Conservation (phyloP, 2,888 invertebrate species). For the Drosophila lacicola region DNA sequence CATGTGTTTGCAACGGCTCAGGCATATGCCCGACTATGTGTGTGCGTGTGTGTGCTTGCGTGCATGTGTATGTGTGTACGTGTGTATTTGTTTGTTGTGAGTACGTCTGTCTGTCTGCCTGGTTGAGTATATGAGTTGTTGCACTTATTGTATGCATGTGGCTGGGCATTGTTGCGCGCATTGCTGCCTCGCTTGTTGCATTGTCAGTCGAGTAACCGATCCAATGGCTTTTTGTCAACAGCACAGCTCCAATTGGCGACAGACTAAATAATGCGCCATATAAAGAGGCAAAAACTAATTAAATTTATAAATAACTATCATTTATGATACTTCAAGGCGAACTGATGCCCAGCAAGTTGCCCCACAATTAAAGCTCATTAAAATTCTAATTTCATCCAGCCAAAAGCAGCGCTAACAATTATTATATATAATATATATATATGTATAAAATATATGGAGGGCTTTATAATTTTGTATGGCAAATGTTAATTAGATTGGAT, state of each 20-base stretch:
- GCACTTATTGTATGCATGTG: conserved; percentile 35
- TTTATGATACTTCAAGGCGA: not conserved
- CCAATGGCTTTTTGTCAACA: conserved; percentile 52
- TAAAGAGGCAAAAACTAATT: not conserved
- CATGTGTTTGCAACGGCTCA: conserved; percentile 73
- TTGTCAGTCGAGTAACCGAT: conserved; percentile 66
- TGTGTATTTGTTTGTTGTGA: conserved; percentile 25
- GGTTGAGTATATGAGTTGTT: conserved; percentile 44
- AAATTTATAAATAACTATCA: not conserved
- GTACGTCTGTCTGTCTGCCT: conserved; percentile 14
- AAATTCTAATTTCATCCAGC: conserved; percentile 58
- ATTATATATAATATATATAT: conserved; percentile 13
- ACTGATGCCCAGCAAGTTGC: conserved; percentile 11
- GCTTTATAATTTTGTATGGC: conserved; percentile 38
- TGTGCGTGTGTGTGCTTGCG: not conserved
- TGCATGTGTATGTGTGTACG: conserved; percentile 3
- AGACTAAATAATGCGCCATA: not conserved
- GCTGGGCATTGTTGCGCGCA: conserved; percentile 59
- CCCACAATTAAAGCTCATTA: conserved; percentile 69
- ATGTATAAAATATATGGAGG: conserved; percentile 3
- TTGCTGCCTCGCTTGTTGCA: conserved; percentile 71
- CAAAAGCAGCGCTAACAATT: conserved; percentile 20
- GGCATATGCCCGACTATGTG: conserved; percentile 54
- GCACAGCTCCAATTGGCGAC: conserved; percentile 31
- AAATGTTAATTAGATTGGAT: conserved; percentile 73